Evolutionary conservation across 2,888 invertebrate genomes (phyloP).

Genomic region (Quadriops clusia): DNA sequence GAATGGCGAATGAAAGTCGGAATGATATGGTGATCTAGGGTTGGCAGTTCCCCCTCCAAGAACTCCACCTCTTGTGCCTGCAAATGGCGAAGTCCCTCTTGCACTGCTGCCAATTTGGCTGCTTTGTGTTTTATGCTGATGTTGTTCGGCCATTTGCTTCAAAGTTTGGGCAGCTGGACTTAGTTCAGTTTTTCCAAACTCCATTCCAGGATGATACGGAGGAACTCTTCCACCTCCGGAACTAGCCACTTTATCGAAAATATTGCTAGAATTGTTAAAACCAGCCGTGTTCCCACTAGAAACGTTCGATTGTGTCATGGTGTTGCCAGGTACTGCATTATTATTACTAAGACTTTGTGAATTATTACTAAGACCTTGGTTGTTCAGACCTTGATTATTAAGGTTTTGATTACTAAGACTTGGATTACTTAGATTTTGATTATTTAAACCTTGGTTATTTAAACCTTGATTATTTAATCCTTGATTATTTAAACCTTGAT

Average conservation of each 20-base stretch:
- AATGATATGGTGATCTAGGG: conserved; percentile 45
- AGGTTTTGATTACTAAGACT: conserved; percentile 27
- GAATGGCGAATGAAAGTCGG: conserved; percentile 56
- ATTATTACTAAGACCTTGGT: conserved; percentile 1
- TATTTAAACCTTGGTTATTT: conserved; percentile 28
- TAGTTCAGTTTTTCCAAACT: conserved; percentile 46
- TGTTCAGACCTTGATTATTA: conserved; percentile 7
- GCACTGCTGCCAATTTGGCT: conserved; percentile 59
- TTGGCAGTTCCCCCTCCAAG: conserved; percentile 34
- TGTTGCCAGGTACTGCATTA: conserved; percentile 5
- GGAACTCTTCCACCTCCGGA: too few relatives aligned
- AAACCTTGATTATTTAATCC: conserved; percentile 28
- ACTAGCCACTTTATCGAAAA: conserved; percentile 17
- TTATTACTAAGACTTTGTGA: not conserved
- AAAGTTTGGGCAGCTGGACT: conserved; percentile 90
- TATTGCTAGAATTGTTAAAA: not conserved
- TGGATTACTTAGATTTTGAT: conserved; percentile 30
- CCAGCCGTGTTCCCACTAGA: not conserved
- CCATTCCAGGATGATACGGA: conserved; percentile 32
- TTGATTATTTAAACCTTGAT: conserved; percentile 28
- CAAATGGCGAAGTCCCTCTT: too few relatives aligned
- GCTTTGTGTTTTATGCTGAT: conserved; percentile 81
- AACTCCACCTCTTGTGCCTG: too few relatives aligned
- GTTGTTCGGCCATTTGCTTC: conserved; percentile 95
- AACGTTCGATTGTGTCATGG: conserved; percentile 14